Evolutionary conservation across 1,140 invertebrate species (phyloP).

Genomic region (Drosophila pseudoananassae): DNA sequence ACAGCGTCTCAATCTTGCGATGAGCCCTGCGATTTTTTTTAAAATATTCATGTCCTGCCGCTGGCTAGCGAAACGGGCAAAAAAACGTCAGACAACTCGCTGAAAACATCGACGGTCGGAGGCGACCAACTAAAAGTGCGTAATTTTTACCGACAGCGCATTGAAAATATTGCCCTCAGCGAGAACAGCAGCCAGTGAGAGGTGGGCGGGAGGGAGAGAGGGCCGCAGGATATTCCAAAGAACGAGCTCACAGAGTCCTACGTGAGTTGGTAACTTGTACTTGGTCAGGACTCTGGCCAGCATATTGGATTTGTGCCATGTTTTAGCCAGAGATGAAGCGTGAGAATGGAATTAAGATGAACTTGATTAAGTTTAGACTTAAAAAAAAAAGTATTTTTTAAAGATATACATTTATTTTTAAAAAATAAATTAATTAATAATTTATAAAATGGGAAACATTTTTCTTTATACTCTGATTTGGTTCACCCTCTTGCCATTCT

Average conservation of each 20-base stretch:
- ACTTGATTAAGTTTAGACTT: neutral
- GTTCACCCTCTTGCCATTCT: neutral
- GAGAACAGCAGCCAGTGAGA: slow-evolving; percentile 33
- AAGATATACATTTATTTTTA: neutral
- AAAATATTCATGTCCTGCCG: slow-evolving; percentile 79
- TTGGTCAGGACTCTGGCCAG: slow-evolving; percentile 42
- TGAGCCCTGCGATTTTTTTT: slow-evolving; percentile 65
- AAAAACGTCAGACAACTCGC: slow-evolving; percentile 46
- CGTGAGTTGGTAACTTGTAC: slow-evolving; percentile 70
- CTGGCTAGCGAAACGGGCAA: slow-evolving; percentile 54
- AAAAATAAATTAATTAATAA: neutral
- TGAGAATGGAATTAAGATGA: slow-evolving; percentile 16
- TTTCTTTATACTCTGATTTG: neutral
- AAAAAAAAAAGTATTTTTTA: neutral
- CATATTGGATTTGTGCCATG: slow-evolving; percentile 35
- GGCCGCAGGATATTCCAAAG: neutral
- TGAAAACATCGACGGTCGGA: slow-evolving; percentile 53
- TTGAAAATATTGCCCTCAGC: slow-evolving; percentile 68
- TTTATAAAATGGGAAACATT: neutral
- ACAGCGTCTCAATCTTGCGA: slow-evolving; percentile 34
- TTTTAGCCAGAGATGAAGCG: slow-evolving; percentile 30
- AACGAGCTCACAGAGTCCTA: slow-evolving; percentile 33
- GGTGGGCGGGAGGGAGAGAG: neutral
- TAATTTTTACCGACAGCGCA: slow-evolving; percentile 78
- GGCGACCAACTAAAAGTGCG: slow-evolving; percentile 74